A percentile compares a stretch with the other conserved stretches of the same genome.
These are phyloP conservation scores for Thumatha senex DNA, from an alignment of 2,888 invertebrate genomes.

Conservation along the genomic window DNA sequence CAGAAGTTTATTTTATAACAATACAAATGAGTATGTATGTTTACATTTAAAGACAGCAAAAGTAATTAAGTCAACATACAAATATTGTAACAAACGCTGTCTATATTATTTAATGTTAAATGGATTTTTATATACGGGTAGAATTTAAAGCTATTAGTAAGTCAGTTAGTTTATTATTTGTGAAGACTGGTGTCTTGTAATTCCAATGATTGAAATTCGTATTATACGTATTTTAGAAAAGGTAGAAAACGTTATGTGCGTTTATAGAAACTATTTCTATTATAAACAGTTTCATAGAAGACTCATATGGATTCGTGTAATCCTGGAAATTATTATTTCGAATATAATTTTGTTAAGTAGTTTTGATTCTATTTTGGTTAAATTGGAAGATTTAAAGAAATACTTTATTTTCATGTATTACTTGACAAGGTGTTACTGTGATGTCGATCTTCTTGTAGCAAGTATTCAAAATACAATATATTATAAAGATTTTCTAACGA, in stretches of 20 bases:
- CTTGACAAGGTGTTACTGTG: background rate
- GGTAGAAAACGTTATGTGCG: background rate
- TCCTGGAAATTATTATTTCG: background rate
- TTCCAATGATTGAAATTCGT: background rate
- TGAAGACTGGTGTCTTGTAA: background rate
- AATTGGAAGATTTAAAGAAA: background rate
- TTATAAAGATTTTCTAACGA: background rate
- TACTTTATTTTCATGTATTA: background rate
- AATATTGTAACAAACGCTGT: too few relatives aligned
- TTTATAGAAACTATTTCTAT: slow-evolving; percentile 3
- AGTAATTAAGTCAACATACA: too few relatives aligned
- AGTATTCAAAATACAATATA: background rate
- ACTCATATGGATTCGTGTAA: background rate
- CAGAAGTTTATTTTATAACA: too few relatives aligned
- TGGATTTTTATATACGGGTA: too few relatives aligned
- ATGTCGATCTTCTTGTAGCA: background rate
- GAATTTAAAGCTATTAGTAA: background rate
- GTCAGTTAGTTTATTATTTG: background rate
- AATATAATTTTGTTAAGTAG: background rate
- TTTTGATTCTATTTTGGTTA: background rate
- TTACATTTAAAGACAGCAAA: too few relatives aligned
- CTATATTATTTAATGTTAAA: too few relatives aligned
- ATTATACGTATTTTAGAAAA: slow-evolving; percentile 1
- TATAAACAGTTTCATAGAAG: background rate
- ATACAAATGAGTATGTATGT: too few relatives aligned